These are phyloP conservation scores for Merodon equestris DNA, from an alignment of 2,888 invertebrate genomes.

Conservation along the genomic window DNA sequence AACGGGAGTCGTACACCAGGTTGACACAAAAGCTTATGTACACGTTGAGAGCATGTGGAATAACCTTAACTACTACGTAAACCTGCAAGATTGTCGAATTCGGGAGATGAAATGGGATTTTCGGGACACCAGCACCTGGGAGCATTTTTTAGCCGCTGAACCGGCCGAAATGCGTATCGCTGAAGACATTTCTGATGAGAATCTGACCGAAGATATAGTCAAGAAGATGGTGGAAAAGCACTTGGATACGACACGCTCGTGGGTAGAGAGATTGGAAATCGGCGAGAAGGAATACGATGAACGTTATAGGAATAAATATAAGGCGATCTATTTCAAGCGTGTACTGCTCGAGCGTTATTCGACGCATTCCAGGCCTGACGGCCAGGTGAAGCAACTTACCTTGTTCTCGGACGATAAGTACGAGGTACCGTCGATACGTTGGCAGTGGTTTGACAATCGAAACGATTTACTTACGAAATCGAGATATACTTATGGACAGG, in stretches of 20 bases:
- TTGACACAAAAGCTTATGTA: constrained; percentile 83
- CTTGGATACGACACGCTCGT: constrained; percentile 87
- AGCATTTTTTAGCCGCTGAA: constrained; percentile 86
- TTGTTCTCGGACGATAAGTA: constrained; percentile 73
- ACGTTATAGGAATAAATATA: constrained; percentile 87
- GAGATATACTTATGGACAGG: constrained; percentile 80
- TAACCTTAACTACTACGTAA: constrained; percentile 90
- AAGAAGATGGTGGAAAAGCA: constrained; percentile 83
- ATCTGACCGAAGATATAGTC: constrained; percentile 78
- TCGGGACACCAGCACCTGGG: constrained; percentile 83
- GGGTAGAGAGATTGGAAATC: constrained; percentile 85
- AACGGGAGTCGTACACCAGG: constrained; percentile 84
- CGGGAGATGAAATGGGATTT: constrained; percentile 83
- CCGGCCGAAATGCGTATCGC: constrained; percentile 79
- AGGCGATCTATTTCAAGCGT: constrained; percentile 85
- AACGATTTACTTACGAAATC: constrained; percentile 82
- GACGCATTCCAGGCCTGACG: constrained; percentile 87
- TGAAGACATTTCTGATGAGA: constrained; percentile 78
- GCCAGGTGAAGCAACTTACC: constrained; percentile 78
- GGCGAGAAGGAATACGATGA: constrained; percentile 81
- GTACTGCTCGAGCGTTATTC: constrained; percentile 88
- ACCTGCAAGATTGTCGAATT: constrained; percentile 82
- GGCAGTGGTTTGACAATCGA: constrained; percentile 84
- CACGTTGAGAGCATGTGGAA: constrained; percentile 93
- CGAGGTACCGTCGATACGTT: constrained; percentile 77